Conservation (phyloP, 2,888 invertebrate species). For the Rotaria socialis region DNA sequence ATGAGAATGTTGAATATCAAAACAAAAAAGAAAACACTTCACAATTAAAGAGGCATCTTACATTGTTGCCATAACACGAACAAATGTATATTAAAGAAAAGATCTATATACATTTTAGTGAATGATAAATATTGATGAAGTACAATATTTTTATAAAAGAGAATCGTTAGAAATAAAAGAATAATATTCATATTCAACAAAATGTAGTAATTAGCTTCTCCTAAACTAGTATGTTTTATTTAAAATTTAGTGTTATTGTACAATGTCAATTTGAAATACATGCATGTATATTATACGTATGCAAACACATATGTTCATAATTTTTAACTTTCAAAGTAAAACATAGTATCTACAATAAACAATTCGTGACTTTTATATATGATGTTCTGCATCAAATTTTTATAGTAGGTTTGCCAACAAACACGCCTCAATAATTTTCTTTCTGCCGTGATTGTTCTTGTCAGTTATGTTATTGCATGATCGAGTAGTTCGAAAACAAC, state of each 20-base stretch:
- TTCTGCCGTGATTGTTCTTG: constrained; percentile 8
- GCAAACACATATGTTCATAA: no score
- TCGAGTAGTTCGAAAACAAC: constrained; percentile 17
- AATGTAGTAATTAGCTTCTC: not conserved
- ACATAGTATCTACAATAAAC: no score
- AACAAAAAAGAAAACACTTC: not conserved
- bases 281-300: no score
- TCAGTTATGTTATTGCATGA: not conserved
- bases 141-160: not conserved
- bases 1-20: not conserved
- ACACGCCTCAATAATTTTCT: not conserved
- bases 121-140: constrained; percentile 11
- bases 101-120: not conserved
- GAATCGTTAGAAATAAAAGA: not conserved
- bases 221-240: not conserved
- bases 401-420: not conserved
- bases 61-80: not conserved
- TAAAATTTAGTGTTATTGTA: not conserved
- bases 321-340: no score
- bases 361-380: not conserved
- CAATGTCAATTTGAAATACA: no score
- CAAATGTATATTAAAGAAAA: not conserved
- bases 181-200: not conserved
- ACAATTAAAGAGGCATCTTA: constrained; percentile 11
- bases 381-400: not conserved